Base-by-base conservation (phyloP, 2,888 invertebrate species). In the Pyrochroa serraticornis region DNA sequence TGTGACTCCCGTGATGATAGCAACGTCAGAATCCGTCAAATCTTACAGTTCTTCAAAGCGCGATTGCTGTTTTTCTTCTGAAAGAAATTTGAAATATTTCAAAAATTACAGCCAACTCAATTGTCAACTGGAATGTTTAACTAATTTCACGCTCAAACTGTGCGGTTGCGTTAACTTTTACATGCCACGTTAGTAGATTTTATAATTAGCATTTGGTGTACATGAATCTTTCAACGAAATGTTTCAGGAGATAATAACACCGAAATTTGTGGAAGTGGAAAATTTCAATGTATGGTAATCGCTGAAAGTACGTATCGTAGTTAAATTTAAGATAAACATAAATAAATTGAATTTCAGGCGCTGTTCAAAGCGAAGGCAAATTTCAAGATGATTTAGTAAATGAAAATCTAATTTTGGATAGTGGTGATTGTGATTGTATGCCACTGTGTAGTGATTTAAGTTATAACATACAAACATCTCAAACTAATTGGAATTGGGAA, bases 1-100 rank as follows among this genome's bases (percentile, higher is more conserved):
- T 0, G 85, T 89, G 9, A 84, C 86, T 69, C 89, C 89, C 1
- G 85, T 86, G 70, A 87, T 89, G 81, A 89, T 89, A 75, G 87
- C 85, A 1, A 89, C 89, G 0, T 87, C 87, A 0, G 82, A 84
- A 37, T 86, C 86, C 8, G 78, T 90, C 0, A 81, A 80, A 65
- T 81, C 84, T 43, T 89, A 89, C 63, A 80, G 82, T 46, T 85
- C 88, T 0, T 75, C 80, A 37, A 84, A 85, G 42, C 83, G 89
- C 1, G 85, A 85, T 71, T 90, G 89, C 70, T 88, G 83, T 75
- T 89, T 88, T 73, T 84, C 86, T 60, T 77, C 77, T 41, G 89
- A 89, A 71, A 82, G 85, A 9, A 81, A 84, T 64, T 79, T 89
- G 43, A 81, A 79, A 46, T 89, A 82, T 73, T 89, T 86, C 72